Conservation (phyloP, 2,888 invertebrate species). For the Oegoconia quadripuncta region DNA sequence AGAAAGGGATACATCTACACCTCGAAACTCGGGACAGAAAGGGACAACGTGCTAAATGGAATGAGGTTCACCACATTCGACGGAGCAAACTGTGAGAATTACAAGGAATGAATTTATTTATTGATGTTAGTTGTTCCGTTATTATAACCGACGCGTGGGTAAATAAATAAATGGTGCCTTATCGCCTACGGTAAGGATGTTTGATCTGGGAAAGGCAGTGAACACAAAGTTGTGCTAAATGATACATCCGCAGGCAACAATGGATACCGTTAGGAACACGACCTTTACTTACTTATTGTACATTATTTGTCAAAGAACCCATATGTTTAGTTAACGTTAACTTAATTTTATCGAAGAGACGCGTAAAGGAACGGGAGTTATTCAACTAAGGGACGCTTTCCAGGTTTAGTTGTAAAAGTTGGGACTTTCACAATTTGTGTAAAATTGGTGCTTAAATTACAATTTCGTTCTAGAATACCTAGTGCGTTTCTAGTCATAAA, state of each 20-base stretch:
- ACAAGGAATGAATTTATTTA: slow-evolving; percentile 75
- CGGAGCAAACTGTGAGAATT: slow-evolving; percentile 71
- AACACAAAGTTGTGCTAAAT: slow-evolving; percentile 32
- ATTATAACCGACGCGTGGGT: slow-evolving; percentile 49
- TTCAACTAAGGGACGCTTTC: too few relatives aligned
- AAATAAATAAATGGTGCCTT: slow-evolving; percentile 55
- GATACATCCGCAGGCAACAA: slow-evolving; percentile 35
- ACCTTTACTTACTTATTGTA: background rate
- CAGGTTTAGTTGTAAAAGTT: too few relatives aligned
- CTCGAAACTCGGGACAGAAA: slow-evolving; percentile 29
- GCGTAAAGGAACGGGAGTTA: too few relatives aligned
- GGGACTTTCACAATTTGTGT: too few relatives aligned
- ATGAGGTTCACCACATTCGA: slow-evolving; percentile 65
- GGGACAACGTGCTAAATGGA: slow-evolving; percentile 60
- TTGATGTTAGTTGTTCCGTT: slow-evolving; percentile 71
- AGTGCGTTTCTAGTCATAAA: too few relatives aligned
- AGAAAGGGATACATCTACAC: slow-evolving; percentile 42
- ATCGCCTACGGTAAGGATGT: slow-evolving; percentile 34
- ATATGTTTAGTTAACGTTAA: too few relatives aligned
- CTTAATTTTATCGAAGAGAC: too few relatives aligned
- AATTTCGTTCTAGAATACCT: too few relatives aligned
- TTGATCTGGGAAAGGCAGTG: slow-evolving; percentile 33
- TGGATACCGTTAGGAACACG: slow-evolving; percentile 5
- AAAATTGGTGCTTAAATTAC: too few relatives aligned
- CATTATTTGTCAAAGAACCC: background rate